Conservation (phyloP, 2,888 invertebrate species). For the Gryllus longicercus region DNA sequence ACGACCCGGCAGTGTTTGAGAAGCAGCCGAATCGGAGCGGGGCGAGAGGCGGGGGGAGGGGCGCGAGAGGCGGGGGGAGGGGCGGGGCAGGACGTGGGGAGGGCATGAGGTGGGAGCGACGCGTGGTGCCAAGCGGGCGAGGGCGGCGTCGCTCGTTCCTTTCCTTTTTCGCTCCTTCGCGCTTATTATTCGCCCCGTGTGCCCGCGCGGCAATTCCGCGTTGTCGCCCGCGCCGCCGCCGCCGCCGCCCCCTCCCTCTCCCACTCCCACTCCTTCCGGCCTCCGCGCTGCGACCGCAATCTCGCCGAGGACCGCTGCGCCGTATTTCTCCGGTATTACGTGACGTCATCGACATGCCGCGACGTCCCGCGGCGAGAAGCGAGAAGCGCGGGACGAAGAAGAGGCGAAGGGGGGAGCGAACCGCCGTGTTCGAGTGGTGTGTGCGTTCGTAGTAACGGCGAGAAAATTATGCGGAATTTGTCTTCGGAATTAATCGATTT, state of each 20-base stretch:
- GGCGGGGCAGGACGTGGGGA: background rate
- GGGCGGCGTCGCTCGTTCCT: background rate
- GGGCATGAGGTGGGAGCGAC: background rate
- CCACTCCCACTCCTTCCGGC: background rate
- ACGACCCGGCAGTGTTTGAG: no score
- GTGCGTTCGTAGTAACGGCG: no score
- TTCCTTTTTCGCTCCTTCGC: conserved; percentile 6
- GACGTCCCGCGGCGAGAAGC: background rate
- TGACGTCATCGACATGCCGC: conserved; percentile 3
- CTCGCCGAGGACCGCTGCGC: background rate
- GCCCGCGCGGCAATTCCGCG: background rate
- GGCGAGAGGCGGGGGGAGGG: background rate
- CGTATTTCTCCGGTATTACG: background rate
- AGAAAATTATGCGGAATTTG: no score
- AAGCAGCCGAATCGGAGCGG: background rate
- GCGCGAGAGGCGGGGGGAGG: no score
- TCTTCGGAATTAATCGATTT: no score
- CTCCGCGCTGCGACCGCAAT: background rate
- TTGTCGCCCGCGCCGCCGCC: background rate
- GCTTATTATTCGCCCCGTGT: background rate
- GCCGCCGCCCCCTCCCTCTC: background rate
- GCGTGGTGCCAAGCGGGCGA: background rate
- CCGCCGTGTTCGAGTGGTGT: no score
- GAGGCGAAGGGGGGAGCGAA: background rate
- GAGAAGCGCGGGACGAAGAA: background rate